Conservation (phyloP, 2,797 vertebrate species). For the Danio tinwini region DNA sequence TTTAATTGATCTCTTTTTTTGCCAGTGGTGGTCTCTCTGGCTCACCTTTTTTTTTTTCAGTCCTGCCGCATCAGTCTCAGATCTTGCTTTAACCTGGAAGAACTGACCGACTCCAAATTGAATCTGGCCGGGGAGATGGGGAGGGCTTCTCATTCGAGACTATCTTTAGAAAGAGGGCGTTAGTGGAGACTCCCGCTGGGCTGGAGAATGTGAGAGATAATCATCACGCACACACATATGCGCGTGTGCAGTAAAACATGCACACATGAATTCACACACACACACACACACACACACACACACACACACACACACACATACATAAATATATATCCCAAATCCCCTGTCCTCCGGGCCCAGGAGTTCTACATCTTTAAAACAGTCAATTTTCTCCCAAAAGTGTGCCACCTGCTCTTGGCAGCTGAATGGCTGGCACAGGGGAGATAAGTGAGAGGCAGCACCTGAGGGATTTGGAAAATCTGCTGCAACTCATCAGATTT, state of each 20-base stretch:
- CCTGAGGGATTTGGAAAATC: slow-evolving; percentile 83
- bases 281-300: slow-evolving; percentile 28
- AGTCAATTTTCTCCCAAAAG: slow-evolving; percentile 78
- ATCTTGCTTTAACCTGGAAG: slow-evolving; percentile 65
- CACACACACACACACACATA: background rate
- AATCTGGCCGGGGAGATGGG: slow-evolving; percentile 72
- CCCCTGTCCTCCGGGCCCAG: slow-evolving; percentile 45
- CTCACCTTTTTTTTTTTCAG: slow-evolving; percentile 51
- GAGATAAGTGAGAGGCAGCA: slow-evolving; percentile 84
- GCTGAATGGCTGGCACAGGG: slow-evolving; percentile 78
- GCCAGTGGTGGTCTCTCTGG: slow-evolving; percentile 53
- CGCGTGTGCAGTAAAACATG: background rate
- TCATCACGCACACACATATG: slow-evolving; percentile 43
- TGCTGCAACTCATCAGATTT: slow-evolving; percentile 82
- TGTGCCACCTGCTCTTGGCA: slow-evolving; percentile 82
- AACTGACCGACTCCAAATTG: slow-evolving; percentile 71
- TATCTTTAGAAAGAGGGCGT: slow-evolving; percentile 67
- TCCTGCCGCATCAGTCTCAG: slow-evolving; percentile 52
- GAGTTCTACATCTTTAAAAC: slow-evolving; percentile 77
- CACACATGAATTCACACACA: slow-evolving; percentile 24
- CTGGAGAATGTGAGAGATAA: slow-evolving; percentile 52
- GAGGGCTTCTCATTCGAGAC: slow-evolving; percentile 69
- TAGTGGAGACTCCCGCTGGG: slow-evolving; percentile 51
- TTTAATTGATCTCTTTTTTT: slow-evolving; percentile 71
- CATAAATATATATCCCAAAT: slow-evolving; percentile 18